Conservation (phyloP, 2,797 vertebrate genomes). For the Scolopax bukidnonensis region DNA sequence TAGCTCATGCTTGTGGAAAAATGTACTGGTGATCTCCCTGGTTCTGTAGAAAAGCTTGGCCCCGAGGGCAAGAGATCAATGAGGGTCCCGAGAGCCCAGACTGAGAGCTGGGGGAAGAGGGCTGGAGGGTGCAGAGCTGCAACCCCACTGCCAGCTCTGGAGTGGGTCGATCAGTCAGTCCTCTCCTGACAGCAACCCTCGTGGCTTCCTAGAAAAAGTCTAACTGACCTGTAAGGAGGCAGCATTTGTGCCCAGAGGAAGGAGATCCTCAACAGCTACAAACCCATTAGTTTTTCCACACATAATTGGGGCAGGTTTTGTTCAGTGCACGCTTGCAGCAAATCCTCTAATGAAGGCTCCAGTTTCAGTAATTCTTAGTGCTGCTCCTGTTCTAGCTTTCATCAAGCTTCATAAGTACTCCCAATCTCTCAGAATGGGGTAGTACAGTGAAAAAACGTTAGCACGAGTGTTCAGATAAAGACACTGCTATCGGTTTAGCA, state of each 20-base stretch:
- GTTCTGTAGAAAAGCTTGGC: background rate
- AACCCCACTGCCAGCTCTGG: background rate
- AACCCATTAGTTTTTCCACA: background rate
- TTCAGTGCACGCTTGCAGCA: background rate
- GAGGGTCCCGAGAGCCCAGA: background rate
- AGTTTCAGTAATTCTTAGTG: background rate
- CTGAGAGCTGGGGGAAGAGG: background rate
- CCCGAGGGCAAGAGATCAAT: rapidly evolving
- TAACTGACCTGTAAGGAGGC: background rate
- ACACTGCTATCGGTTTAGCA: background rate
- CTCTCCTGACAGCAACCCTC: background rate
- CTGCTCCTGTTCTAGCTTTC: background rate
- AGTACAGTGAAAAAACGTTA: background rate
- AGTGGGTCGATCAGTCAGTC: background rate
- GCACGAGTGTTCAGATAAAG: background rate
- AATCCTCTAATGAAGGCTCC: background rate
- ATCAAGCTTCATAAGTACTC: background rate
- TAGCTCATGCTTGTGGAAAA: background rate
- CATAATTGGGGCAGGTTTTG: background rate
- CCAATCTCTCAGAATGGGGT: rapidly evolving
- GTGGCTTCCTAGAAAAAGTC: background rate
- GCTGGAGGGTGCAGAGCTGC: background rate
- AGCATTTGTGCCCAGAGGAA: background rate
- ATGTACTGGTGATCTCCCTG: background rate
- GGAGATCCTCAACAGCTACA: background rate